A percentile compares a stretch with the other conserved stretches of the same genome.
Evolutionary conservation across 2,113 vertebrate genomes (phyloP).

Genomic region (Heloderma charlesbogerti): DNA sequence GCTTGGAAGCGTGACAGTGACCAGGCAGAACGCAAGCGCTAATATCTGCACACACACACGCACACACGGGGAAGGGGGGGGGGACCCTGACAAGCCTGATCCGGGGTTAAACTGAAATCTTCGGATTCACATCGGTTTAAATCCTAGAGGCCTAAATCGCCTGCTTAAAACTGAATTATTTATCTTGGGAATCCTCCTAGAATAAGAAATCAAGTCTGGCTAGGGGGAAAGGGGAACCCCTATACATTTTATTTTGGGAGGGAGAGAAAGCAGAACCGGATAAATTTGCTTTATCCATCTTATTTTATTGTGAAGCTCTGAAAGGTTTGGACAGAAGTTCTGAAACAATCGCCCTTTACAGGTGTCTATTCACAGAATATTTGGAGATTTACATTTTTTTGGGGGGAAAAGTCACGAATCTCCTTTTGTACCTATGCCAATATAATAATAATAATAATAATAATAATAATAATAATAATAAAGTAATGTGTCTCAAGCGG

Average conservation of each 20-base stretch:
- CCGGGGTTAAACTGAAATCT: not conserved
- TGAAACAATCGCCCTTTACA: not conserved
- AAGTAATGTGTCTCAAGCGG: constrained; percentile 54
- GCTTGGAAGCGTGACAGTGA: not conserved
- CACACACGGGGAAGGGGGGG: not conserved
- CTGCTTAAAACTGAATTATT: not conserved
- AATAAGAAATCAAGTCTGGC: too few species aligned
- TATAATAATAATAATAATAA: not conserved
- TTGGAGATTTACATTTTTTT: not conserved
- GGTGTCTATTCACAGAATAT: not conserved
- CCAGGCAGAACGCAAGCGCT: not conserved
- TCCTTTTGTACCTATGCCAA: not conserved
- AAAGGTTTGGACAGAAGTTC: not conserved
- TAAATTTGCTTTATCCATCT: not conserved
- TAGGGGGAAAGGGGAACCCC: too few species aligned
- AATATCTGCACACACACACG: too few species aligned
- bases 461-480: constrained; percentile 9
- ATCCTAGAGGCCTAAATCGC: not conserved
- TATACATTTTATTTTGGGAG: not conserved
- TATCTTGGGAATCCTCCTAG: not conserved
- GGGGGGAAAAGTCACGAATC: not conserved
- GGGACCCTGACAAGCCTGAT: not conserved
- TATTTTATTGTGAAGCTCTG: rapidly evolving
- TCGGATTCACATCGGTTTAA: not conserved
- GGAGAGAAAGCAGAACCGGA: not conserved